Percentiles rank a stretch among this genome's conserved stretches.
Conservation (phyloP, 2,888 invertebrate genomes). For the Drosophila merina region DNA sequence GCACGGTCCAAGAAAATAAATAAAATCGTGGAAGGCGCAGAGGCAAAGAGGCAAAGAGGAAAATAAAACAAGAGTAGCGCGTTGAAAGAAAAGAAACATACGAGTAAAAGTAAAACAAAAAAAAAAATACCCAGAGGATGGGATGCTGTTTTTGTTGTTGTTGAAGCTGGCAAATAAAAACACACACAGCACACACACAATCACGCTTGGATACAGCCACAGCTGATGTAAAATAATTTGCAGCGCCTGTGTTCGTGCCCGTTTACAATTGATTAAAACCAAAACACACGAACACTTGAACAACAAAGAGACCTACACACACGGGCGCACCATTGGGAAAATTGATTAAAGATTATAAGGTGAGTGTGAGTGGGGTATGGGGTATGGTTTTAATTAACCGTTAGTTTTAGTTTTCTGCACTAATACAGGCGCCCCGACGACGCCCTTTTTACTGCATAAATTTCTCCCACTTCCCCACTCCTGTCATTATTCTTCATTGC, state of each 20-base stretch:
- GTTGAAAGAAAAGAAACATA: conserved; percentile 38
- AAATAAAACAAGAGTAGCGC: conserved; percentile 40
- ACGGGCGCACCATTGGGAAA: conserved; percentile 58
- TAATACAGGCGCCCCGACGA: conserved; percentile 38
- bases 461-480: conserved; percentile 40
- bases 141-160: conserved; percentile 58
- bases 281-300: conserved; percentile 62
- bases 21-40: conserved; percentile 37
- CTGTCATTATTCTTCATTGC: not conserved
- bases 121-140: conserved; percentile 33
- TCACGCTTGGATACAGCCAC: conserved; percentile 46
- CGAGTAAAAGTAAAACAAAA: conserved; percentile 28
- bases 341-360: conserved; percentile 75
- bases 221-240: conserved; percentile 76
- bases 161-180: conserved; percentile 51
- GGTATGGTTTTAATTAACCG: conserved; percentile 57
- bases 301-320: conserved; percentile 37
- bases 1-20: conserved; percentile 57
- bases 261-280: conserved; percentile 76
- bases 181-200: conserved; percentile 40
- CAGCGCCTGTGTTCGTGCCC: conserved; percentile 64
- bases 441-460: conserved; percentile 68
- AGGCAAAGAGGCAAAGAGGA: conserved; percentile 16
- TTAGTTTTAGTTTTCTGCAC: conserved; percentile 45
- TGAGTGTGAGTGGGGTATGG: conserved; percentile 61